These are phyloP conservation scores for Byasa hedistus DNA, from an alignment of 2,888 invertebrate species.

Conservation along the genomic window DNA sequence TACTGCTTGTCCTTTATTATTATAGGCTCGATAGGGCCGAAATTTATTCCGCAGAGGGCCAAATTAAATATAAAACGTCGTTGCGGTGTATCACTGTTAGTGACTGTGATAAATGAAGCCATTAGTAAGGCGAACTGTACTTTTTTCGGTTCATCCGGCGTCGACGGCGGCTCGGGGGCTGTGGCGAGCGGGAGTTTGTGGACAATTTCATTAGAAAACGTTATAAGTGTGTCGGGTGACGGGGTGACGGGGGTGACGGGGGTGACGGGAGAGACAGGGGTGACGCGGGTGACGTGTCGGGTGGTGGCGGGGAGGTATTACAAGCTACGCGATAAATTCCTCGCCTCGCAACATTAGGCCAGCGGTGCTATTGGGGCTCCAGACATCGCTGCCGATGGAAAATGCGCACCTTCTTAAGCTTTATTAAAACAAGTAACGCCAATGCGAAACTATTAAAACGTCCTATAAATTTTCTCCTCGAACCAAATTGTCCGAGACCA, in stretches of 20 bases:
- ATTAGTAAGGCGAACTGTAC: conserved; percentile 79
- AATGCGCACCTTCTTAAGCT: conserved; percentile 65
- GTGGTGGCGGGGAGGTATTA: conserved; percentile 62
- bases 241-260: conserved; percentile 59
- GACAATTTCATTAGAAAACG: conserved; percentile 80
- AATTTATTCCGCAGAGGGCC: conserved; percentile 76
- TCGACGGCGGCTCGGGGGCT: conserved; percentile 70
- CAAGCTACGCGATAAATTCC: conserved; percentile 78
- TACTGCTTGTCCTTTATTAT: conserved; percentile 67
- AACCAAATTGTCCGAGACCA: background rate
- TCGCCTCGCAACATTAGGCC: conserved; percentile 70
- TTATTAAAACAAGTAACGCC: conserved; percentile 76
- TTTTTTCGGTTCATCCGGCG: conserved; percentile 79
- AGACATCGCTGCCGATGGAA: conserved; percentile 45
- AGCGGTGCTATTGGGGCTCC: conserved; percentile 58
- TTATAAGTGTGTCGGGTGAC: conserved; percentile 76
- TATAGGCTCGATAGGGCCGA: conserved; percentile 70
- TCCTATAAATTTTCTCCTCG: conserved; percentile 58
- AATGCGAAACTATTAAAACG: conserved; percentile 69
- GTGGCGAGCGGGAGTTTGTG: conserved; percentile 72
- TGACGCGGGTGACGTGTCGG: conserved; percentile 53
- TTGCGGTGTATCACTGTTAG: conserved; percentile 80
- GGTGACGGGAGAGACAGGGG: conserved; percentile 58
- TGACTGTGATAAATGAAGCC: conserved; percentile 80
- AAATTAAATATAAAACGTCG: conserved; percentile 80